These are phyloP conservation scores for Syrphus vitripennis DNA, from an alignment of 2,888 invertebrate genomes.

Conservation along the genomic window DNA sequence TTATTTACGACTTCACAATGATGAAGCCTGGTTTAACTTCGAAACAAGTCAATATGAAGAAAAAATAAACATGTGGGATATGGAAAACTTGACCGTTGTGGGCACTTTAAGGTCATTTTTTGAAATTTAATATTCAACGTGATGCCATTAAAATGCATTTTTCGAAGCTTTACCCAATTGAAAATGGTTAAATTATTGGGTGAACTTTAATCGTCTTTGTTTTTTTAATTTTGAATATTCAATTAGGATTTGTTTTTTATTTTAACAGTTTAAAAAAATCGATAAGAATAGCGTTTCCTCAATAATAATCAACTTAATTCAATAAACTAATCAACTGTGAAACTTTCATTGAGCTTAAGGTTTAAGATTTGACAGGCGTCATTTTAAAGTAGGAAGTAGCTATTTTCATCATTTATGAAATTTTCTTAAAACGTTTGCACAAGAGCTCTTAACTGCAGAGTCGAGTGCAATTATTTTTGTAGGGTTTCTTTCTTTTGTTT, in stretches of 20 bases:
- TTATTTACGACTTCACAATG: slow-evolving; percentile 44
- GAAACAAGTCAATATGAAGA: slow-evolving; percentile 7
- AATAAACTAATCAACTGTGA: no score
- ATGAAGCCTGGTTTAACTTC: background rate
- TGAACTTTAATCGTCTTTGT: background rate
- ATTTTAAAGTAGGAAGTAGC: background rate
- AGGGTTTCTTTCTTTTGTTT: no score
- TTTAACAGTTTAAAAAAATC: background rate
- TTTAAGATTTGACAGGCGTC: background rate
- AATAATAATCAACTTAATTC: background rate
- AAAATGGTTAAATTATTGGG: background rate
- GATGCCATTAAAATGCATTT: background rate
- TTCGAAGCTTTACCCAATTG: background rate
- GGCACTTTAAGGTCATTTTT: slow-evolving; percentile 48
- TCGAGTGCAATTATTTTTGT: no score
- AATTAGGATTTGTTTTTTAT: background rate
- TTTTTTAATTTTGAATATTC: background rate
- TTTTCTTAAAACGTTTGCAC: background rate
- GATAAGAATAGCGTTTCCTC: background rate
- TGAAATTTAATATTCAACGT: background rate
- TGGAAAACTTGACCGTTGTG: slow-evolving; percentile 40
- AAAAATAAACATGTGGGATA: slow-evolving; percentile 10
- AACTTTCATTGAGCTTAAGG: background rate
- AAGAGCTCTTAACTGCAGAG: no score
- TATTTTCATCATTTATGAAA: background rate